Base-by-base conservation (phyloP, 2,888 invertebrate species). In the Thymelicus acteon region DNA sequence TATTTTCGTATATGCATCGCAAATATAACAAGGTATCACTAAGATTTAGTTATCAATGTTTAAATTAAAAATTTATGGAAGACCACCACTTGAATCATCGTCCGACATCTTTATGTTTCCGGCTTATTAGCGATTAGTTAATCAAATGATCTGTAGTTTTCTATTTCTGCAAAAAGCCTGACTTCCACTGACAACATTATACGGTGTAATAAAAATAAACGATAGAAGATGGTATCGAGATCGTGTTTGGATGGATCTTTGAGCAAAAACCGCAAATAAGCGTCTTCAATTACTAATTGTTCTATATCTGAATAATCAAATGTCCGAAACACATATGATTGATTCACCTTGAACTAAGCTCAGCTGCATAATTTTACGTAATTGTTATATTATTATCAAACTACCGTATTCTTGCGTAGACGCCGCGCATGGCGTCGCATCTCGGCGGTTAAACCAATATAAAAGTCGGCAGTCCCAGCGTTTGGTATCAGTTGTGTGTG, bases 401-500 rank as follows among this genome's bases (percentile, higher is more conserved):
- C 92, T 91, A 86, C 91, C 86, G 90, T 92, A 83, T 88, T 91
- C 90, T 93, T 91, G 92, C 92, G 88, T 89, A 86, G 84, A 85
- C 81, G 75, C 82, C 79, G 84, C 82, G 84, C 84, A 82, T 78
- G 60, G 76, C 87, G 82, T 84, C 85, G 87, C 90, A 90, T 92
- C 92, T 92, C 86, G 81, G 82, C 80, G 78, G 81, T 85, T 85
- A 83, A 85, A 85, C 87, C 85, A 87, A 92, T 93, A 93, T 93
- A 93, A 90, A 93, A 93, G 93, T 87, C 85, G 84, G 81, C 81
- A 84, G 79, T 78, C 81, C 77, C 82, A 78, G 79, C 84, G 80
- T 79, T 87, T 85, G 81, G 80, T 87, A 93, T 88, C 92, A 93
- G 93, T 93, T 86, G 93, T 91, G 93, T 92, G 92, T 90, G 88